A percentile compares a stretch with the other conserved stretches of the same genome.
Evolutionary conservation across 2,113 vertebrate genomes (phyloP).

Genomic region (Arenaria interpres): DNA sequence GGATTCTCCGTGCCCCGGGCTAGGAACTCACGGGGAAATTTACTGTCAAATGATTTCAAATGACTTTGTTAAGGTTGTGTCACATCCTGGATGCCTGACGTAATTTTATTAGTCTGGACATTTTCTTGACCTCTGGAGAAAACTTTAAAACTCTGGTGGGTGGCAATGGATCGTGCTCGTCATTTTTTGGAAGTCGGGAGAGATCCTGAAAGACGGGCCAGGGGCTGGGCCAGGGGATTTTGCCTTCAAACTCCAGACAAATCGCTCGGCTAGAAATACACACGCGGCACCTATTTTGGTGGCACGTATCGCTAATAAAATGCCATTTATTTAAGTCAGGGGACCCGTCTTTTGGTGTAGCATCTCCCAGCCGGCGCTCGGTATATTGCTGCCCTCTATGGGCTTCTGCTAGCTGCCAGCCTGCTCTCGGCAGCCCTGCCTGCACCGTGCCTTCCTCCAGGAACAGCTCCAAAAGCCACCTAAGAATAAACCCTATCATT

Average conservation of each 20-base stretch:
- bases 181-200: not conserved
- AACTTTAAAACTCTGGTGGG: conserved; percentile 65
- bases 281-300: not conserved
- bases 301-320: not conserved
- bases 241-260: not conserved
- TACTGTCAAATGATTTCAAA: conserved; percentile 82
- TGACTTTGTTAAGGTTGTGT: conserved; percentile 79
- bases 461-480: conserved; percentile 66
- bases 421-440: conserved; percentile 33
- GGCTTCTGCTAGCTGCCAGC: conserved; percentile 48
- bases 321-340: not conserved
- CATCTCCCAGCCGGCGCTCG: not conserved
- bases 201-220: not conserved
- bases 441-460: conserved; percentile 38
- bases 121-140: conserved; percentile 70
- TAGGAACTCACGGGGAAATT: conserved; percentile 75
- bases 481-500: conserved; percentile 70
- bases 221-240: not conserved
- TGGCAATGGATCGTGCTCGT: not conserved
- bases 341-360: not conserved
- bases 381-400: conserved; percentile 77
- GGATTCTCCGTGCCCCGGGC: conserved; percentile 70
- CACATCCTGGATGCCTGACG: conserved; percentile 71
- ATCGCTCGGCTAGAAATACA: not conserved
- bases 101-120: conserved; percentile 78